Evolutionary conservation across 2,888 invertebrate species (phyloP), one percentile per base, ranked within the genome.

Genomic region (Argynnis bischoffii): DNA sequence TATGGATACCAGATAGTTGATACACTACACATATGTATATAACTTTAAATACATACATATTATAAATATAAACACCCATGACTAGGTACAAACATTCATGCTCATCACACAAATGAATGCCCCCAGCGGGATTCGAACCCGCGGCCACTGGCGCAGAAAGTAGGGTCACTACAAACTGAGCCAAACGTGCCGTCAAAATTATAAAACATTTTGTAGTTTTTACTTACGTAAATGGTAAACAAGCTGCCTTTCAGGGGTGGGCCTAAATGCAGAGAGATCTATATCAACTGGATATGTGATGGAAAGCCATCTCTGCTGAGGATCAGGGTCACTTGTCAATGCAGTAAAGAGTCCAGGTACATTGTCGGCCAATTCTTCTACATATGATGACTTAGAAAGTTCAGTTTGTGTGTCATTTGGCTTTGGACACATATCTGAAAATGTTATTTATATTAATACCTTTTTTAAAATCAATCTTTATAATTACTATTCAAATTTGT

Each of bases 351-450:
- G 89, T 51, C 96, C 96, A 0, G 97, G 96, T 50, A 97, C 95
- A 26, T 97, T 96, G 73, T 97, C 97, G 18, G 94, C 93, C 51
- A 97, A 93, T 74, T 97, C 97, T 82, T 98, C 98, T 2, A 98
- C 96, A 77, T 98, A 96, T 18, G 98, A 98, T 0, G 90, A 79
- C 81, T 97, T 96, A 51, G 95, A 96, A 70, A 97, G 86, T 16
- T 95, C 95, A 65, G 95, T 96, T 74, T 95, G 94, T 2, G 96
- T 96, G 76, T 95, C 95, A 77, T 97, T 97, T 4, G 96, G 96
- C 81, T 96, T 96, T 0, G 98, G 97, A 82, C 98, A 98, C 90
- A 98, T 95, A 81, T 98, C 98, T 98, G 83, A 79, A 75, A 46
- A 63, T 54, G 41, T 8, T 65, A 46, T 16, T n/a, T 41, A 18